Evolutionary conservation across 2,113 vertebrate species (phyloP).

Genomic region (Brachionichthys hirsutus): DNA sequence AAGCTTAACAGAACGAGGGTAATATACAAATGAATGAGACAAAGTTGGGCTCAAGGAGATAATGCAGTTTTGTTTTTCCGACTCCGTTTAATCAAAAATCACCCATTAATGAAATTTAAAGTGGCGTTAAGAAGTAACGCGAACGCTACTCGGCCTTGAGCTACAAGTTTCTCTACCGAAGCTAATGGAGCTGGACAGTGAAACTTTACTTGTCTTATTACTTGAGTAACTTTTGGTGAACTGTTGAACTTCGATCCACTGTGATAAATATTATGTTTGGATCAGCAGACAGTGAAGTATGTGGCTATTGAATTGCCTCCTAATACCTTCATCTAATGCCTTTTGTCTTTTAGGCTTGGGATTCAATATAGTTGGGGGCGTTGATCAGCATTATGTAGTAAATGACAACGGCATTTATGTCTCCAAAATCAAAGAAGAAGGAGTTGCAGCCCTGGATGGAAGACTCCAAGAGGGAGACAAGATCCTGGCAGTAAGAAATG

Average conservation of each 20-base stretch:
- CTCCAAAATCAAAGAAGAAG: slow-evolving; percentile 91
- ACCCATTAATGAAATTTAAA: no score
- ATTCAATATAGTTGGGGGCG: slow-evolving; percentile 96
- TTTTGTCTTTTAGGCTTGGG: slow-evolving; percentile 83
- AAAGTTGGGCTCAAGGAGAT: no score
- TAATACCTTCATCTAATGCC: not conserved
- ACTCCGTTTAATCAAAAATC: no score
- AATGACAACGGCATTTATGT: slow-evolving; percentile 93
- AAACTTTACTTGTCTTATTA: not conserved
- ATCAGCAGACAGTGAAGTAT: not conserved
- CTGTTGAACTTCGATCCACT: no score
- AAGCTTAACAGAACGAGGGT: accelerated
- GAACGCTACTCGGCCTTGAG: slow-evolving; percentile 9
- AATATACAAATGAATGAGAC: not conserved
- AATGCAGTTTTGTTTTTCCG: not conserved
- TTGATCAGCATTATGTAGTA: slow-evolving; percentile 86
- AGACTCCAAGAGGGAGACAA: slow-evolving; percentile 92
- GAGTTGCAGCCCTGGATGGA: slow-evolving; percentile 89
- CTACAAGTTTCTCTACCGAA: not conserved
- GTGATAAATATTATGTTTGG: slow-evolving; percentile 13
- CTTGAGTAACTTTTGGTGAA: not conserved
- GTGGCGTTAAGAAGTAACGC: not conserved
- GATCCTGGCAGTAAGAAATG: slow-evolving; percentile 86
- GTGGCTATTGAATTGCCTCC: not conserved
- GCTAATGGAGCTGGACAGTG: no score